A percentile compares a stretch with the other conserved stretches of the same genome.
Evolutionary conservation across 1,140 invertebrate species (phyloP).

Genomic region (Drosophila kohkoa): DNA sequence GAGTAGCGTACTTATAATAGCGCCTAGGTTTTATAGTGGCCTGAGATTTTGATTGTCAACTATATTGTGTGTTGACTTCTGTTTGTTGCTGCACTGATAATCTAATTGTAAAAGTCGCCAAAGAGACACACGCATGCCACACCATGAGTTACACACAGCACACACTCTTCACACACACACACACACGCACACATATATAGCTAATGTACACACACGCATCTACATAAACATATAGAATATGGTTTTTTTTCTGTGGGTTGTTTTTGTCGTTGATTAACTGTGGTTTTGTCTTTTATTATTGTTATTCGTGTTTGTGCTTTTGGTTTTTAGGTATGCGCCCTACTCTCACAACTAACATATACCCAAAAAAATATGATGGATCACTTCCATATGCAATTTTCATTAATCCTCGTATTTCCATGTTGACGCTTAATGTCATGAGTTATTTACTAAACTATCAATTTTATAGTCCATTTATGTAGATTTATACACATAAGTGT

Average conservation of each 20-base stretch:
- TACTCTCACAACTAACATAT: conserved; percentile 19
- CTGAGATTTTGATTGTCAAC: conserved; percentile 52
- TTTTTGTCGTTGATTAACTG: conserved; percentile 76
- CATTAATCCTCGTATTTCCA: conserved; percentile 65
- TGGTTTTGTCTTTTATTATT: conserved; percentile 78
- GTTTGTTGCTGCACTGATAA: conserved; percentile 61
- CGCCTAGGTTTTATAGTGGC: conserved; percentile 61
- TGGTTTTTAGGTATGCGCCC: conserved; percentile 55
- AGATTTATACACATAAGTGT: not conserved
- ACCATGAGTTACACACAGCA: conserved; percentile 10
- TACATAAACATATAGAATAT: not conserved
- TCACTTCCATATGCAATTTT: conserved; percentile 83
- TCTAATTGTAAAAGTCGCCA: conserved; percentile 75
- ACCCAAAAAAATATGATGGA: conserved; percentile 77
- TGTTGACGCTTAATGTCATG: conserved; percentile 53
- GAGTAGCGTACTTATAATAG: conserved; percentile 44
- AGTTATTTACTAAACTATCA: conserved; percentile 38
- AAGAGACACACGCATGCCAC: conserved; percentile 47
- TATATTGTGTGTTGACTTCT: conserved; percentile 26
- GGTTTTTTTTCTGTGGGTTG: conserved; percentile 35
- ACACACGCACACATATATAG: not conserved
- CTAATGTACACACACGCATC: not conserved
- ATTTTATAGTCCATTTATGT: conserved; percentile 9
- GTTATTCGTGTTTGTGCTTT: conserved; percentile 35
- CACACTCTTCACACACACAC: not conserved